Base-by-base conservation (phyloP, 2,888 invertebrate species). In the Aporophyla nigra region DNA sequence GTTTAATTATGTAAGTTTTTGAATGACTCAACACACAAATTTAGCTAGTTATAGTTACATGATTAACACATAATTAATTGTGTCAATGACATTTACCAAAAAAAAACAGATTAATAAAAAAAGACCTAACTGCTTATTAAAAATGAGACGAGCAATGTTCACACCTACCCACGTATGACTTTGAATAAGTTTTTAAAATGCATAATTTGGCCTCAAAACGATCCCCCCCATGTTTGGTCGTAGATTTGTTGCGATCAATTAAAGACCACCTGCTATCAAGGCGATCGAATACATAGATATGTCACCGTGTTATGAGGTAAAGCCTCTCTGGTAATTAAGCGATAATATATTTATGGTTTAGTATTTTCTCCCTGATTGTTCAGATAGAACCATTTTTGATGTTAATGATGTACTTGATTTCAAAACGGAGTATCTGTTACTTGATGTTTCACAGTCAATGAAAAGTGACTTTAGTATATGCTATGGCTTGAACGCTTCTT, bases 231-330 rank as follows among this genome's bases (percentile, higher is more conserved):
- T 65, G 66, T 14, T 63, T 63, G 27, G 59, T 63, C 43, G 76
- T 80, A 82, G 81, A 78, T 82, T 46, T 62, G 77, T 70, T 61
- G 61, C 21, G 59, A 71, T 71, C 80, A 78, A 87, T 89, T 84
- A 84, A 61, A 46, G 91, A 90, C 91, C 92, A 88, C 91, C 90
- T 90, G 86, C 81, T 80, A 85, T 80, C 84, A 85, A 87, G 86
- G 85, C 71, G 76, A 87, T 83, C 76, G 78, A 77, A 89, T 90
- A 33, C 33, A 33, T 33, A n/a, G n/a, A n/a, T n/a, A 89, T 91
- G 91, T 92, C 92, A 90, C 87, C 74, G 63, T 51, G 56, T 73
- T 78, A 73, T 76, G 82, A 83, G 74, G 74, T 80, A 78, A 71
- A 81, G 53, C 21, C n/a, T 33, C 21, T 46, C 40, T 53, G 43